Evolutionary conservation across 2,113 vertebrate species (phyloP).

Genomic region (Phainopepla nitens): DNA sequence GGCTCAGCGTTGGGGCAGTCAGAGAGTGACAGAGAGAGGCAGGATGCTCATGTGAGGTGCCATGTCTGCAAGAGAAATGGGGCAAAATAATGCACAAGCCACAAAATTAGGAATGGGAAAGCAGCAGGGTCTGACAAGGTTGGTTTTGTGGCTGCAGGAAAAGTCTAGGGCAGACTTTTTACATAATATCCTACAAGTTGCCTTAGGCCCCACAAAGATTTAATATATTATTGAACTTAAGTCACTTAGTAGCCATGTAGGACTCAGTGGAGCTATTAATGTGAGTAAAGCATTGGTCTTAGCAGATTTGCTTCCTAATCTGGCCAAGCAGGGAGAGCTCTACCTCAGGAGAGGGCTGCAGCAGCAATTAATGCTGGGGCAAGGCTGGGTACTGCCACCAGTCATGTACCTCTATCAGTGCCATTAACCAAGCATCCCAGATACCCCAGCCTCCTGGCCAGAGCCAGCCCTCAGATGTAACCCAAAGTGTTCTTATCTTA

Average conservation of each 20-base stretch:
- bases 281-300: background rate
- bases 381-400: background rate
- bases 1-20: background rate
- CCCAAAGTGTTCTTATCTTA: background rate
- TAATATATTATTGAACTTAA: constrained; percentile 30
- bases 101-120: background rate
- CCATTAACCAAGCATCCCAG: rapidly evolving
- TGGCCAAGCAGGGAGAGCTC: background rate
- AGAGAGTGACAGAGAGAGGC: background rate
- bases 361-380: background rate
- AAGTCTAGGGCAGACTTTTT: background rate
- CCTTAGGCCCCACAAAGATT: constrained; percentile 39
- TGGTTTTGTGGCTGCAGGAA: background rate
- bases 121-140: background rate
- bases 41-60: background rate
- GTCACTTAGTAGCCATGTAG: constrained; percentile 1
- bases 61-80: rapidly evolving
- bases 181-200: background rate
- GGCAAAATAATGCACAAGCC: background rate
- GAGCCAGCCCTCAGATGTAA: background rate
- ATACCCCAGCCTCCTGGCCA: background rate
- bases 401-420: rapidly evolving
- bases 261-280: constrained; percentile 41
- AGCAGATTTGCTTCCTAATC: constrained; percentile 35
- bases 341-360: background rate